A percentile compares a stretch with the other conserved stretches of the same genome.
Evolutionary conservation across 2,113 vertebrate species (phyloP).

Genomic region (Sander vitreus): DNA sequence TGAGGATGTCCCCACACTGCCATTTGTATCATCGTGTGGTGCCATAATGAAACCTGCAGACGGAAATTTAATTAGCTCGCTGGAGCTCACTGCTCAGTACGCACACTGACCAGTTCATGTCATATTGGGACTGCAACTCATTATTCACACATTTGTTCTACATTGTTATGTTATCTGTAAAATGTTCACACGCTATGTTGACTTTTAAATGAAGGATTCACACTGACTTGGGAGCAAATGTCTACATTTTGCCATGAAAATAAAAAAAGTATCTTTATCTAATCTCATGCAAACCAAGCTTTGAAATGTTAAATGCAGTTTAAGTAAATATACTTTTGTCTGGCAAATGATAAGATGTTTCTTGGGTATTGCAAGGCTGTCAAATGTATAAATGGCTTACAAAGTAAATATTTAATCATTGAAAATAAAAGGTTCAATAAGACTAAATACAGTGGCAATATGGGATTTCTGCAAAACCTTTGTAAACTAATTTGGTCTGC

Average conservation of each 20-base stretch:
- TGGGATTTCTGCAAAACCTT: neutral
- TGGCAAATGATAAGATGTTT: neutral
- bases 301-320: neutral
- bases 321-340: neutral
- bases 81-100: conserved; percentile 16
- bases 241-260: neutral
- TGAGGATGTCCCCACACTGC: conserved; percentile 53
- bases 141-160: conserved; percentile 49
- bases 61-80: conserved; percentile 53
- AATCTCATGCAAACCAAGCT: neutral
- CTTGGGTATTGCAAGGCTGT: neutral
- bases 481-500: neutral
- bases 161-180: conserved; percentile 8
- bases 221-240: neutral
- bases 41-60: conserved; percentile 52
- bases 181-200: neutral
- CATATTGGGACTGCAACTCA: conserved; percentile 30
- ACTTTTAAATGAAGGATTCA: neutral
- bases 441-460: neutral
- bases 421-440: neutral
- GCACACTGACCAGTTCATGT: conserved; percentile 22
- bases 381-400: neutral
- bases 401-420: neutral
- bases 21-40: conserved; percentile 55
- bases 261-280: neutral